Evolutionary conservation across 2,113 vertebrate species (phyloP).

Genomic region (Vulpes lagopus): DNA sequence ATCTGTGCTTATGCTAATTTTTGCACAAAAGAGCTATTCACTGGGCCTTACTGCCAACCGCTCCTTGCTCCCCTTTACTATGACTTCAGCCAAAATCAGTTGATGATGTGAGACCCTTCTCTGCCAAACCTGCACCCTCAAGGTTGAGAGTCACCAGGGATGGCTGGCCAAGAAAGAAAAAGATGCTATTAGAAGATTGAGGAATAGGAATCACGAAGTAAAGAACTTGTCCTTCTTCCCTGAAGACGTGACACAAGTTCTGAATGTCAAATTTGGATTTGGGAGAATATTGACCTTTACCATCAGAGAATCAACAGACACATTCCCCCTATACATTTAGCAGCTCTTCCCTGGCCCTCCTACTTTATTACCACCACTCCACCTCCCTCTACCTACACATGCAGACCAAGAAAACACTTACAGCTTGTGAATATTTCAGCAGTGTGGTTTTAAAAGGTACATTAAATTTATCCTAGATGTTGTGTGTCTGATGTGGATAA

Average conservation of each 20-base stretch:
- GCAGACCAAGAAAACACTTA: conserved; percentile 49
- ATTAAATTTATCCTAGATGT: conserved; percentile 65
- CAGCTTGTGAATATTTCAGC: conserved; percentile 69
- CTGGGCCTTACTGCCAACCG: conserved; percentile 68
- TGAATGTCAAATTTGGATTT: conserved; percentile 60
- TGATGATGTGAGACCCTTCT: background rate
- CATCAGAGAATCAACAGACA: background rate
- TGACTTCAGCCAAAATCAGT: conserved; percentile 69
- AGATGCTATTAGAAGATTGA: background rate
- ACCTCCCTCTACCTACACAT: background rate
- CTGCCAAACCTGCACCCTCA: conserved; percentile 54
- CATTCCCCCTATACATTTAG: background rate
- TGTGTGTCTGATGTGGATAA: conserved; percentile 59
- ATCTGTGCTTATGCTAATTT: conserved; percentile 80
- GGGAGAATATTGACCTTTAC: conserved; percentile 69
- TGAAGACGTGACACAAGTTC: conserved; percentile 66
- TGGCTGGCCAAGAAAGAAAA: background rate
- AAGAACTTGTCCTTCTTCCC: background rate
- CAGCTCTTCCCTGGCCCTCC: background rate
- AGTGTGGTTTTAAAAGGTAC: conserved; percentile 63
- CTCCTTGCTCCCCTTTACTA: conserved; percentile 73
- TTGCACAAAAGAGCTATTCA: conserved; percentile 78
- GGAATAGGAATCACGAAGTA: background rate
- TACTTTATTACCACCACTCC: background rate
- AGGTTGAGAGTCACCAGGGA: background rate